Evolutionary conservation across 2,888 invertebrate genomes (phyloP).

Genomic region (Ephialtes manifestator): DNA sequence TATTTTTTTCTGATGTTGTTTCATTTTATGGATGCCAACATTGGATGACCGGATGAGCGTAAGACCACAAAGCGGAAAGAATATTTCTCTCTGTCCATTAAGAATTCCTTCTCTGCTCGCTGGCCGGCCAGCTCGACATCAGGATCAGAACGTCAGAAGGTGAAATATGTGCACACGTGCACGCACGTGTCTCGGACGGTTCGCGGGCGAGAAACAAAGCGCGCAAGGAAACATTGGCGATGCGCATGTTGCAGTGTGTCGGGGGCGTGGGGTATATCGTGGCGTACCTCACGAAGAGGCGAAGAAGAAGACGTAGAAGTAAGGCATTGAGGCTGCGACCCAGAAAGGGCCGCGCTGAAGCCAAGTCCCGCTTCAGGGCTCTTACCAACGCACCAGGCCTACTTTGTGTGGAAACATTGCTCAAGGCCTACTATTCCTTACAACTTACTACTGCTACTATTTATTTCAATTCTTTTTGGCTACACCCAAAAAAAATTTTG

Average conservation of each 20-base stretch:
- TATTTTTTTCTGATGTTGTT: neutral
- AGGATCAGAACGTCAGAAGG: neutral
- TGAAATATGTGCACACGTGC: constrained; percentile 27
- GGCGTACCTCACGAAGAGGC: neutral
- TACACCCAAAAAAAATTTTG: too few relatives aligned
- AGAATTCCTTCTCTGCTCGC: neutral
- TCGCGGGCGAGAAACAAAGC: constrained; percentile 3
- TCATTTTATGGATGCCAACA: neutral
- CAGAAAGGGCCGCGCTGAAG: neutral
- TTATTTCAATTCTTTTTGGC: too few relatives aligned
- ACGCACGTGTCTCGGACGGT: constrained; percentile 34
- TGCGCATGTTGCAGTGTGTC: neutral
- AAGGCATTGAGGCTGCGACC: constrained; percentile 6
- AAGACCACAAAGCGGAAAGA: constrained; percentile 1
- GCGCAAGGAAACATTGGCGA: neutral
- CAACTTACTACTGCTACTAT: too few relatives aligned
- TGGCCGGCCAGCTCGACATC: neutral
- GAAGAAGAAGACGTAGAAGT: neutral
- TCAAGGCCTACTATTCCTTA: too few relatives aligned
- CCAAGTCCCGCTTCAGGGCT: neutral
- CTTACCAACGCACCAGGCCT: too few relatives aligned
- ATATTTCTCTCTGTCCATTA: constrained; percentile 4
- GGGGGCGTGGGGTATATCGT: neutral
- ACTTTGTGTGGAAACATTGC: too few relatives aligned
- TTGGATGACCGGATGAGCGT: constrained; percentile 2